A percentile compares a stretch with the other conserved stretches of the same genome.
phyloP scores from a whole-genome alignment of 2,888 invertebrate genomes.

The Criorhina ranunculi region DNA sequence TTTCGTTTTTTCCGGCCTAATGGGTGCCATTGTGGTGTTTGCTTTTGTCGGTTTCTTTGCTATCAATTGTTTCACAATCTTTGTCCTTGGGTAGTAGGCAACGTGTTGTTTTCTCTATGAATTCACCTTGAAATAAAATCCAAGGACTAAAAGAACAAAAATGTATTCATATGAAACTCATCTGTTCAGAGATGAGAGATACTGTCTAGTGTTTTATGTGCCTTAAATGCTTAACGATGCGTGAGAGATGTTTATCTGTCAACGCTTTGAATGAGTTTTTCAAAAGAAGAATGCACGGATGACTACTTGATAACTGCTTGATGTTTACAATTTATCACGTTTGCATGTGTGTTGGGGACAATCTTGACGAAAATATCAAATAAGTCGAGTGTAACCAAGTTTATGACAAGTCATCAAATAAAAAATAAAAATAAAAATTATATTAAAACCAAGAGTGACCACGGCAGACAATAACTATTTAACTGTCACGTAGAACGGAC shows the following conservation, averaged over 20 bases:
- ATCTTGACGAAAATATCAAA: not conserved
- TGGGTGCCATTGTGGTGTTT: not conserved
- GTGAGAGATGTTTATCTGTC: slow-evolving; percentile 10
- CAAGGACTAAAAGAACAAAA: not conserved
- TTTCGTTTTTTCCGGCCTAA: not conserved
- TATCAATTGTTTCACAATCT: slow-evolving; percentile 1
- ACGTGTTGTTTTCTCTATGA: not conserved
- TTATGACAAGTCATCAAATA: not conserved
- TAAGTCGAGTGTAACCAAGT: not conserved
- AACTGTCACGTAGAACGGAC: no score
- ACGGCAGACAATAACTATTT: not conserved
- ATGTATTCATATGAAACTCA: slow-evolving; percentile 7
- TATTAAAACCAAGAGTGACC: slow-evolving; percentile 1
- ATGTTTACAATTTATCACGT: not conserved
- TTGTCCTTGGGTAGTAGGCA: not conserved
- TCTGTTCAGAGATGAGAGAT: not conserved
- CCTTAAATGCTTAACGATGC: slow-evolving; percentile 6
- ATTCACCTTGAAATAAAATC: slow-evolving; percentile 1
- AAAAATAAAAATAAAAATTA: not conserved
- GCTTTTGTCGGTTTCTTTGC: not conserved
- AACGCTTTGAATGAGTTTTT: slow-evolving; percentile 1
- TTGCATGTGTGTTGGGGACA: not conserved
- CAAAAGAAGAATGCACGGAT: not conserved
- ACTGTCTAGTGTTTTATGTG: not conserved
- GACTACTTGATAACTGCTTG: slow-evolving; percentile 14